phyloP scores from a whole-genome alignment of 2,888 invertebrate species.

The Pachydiplax longipennis region DNA sequence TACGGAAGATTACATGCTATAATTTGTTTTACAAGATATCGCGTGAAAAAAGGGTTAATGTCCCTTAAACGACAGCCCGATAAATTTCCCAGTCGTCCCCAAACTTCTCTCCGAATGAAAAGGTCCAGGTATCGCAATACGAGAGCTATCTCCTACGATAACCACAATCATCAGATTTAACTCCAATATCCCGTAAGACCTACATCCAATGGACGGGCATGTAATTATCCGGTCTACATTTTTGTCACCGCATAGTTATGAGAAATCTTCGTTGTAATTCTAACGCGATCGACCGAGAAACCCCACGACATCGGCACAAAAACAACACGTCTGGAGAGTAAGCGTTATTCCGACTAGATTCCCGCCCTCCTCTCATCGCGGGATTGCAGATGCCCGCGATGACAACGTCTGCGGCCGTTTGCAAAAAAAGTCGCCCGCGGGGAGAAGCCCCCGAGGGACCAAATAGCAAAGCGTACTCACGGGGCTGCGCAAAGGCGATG shows the following conservation, averaged over 20 bases:
- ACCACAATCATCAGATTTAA: neutral
- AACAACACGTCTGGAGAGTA: neutral
- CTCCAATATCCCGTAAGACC: neutral
- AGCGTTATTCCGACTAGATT: neutral
- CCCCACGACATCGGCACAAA: slow-evolving; percentile 29
- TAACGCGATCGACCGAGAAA: slow-evolving; percentile 34
- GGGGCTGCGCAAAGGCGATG: slow-evolving; percentile 70
- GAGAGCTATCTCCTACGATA: neutral
- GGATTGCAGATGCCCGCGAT: neutral
- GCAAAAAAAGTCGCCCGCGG: neutral
- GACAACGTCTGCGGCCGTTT: neutral
- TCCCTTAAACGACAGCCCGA: neutral
- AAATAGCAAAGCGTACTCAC: slow-evolving; percentile 55
- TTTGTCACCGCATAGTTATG: slow-evolving; percentile 6
- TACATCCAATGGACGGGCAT: neutral
- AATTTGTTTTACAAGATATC: too few relatives aligned
- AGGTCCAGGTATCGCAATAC: neutral
- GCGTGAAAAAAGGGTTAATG: too few relatives aligned
- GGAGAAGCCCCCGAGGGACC: neutral
- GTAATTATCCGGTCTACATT: neutral
- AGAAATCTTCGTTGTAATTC: neutral
- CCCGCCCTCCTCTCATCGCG: neutral
- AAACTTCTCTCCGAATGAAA: neutral
- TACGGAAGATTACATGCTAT: too few relatives aligned
- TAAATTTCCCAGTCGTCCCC: neutral